phyloP scores from a whole-genome alignment of 2,888 invertebrate species.

The Hypena proboscidalis region DNA sequence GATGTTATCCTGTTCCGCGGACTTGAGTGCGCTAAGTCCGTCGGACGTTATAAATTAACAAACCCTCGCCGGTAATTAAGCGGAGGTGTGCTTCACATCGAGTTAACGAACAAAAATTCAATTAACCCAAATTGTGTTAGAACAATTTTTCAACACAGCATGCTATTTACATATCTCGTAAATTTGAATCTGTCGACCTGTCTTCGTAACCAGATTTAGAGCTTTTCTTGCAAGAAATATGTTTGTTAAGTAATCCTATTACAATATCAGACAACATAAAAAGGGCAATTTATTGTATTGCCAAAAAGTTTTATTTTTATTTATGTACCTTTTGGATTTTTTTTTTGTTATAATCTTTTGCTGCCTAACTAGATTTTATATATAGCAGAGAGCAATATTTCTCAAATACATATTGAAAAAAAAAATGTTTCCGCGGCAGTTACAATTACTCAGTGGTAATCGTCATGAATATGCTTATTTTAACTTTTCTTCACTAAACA shows the following conservation, averaged over 20 bases:
- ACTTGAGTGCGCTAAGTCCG: conserved; percentile 73
- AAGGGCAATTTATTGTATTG: too few species aligned
- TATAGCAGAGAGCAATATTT: too few species aligned
- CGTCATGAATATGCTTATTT: too few species aligned
- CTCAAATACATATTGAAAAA: too few species aligned
- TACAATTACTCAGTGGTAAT: too few species aligned
- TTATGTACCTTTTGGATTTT: too few species aligned
- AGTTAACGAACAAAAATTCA: conserved; percentile 79
- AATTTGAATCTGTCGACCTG: conserved; percentile 59
- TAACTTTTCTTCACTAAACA: too few species aligned
- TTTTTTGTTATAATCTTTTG: too few species aligned
- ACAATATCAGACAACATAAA: too few species aligned
- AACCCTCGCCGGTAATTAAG: conserved; percentile 80
- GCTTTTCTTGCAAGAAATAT: conserved; percentile 46
- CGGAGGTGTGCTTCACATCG: conserved; percentile 76
- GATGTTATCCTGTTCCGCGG: conserved; percentile 74
- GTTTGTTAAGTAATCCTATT: conserved; percentile 51
- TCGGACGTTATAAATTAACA: conserved; percentile 81
- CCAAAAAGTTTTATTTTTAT: too few species aligned
- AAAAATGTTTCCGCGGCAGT: too few species aligned
- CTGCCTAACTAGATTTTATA: too few species aligned
- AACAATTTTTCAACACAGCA: conserved; percentile 67
- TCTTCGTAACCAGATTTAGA: conserved; percentile 41
- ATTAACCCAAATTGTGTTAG: conserved; percentile 75
- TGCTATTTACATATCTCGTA: conserved; percentile 67